Percentiles rank a stretch among this genome's conserved stretches.
phyloP scores from a whole-genome alignment of 2,113 vertebrate species.

The Hippotragus niger region DNA sequence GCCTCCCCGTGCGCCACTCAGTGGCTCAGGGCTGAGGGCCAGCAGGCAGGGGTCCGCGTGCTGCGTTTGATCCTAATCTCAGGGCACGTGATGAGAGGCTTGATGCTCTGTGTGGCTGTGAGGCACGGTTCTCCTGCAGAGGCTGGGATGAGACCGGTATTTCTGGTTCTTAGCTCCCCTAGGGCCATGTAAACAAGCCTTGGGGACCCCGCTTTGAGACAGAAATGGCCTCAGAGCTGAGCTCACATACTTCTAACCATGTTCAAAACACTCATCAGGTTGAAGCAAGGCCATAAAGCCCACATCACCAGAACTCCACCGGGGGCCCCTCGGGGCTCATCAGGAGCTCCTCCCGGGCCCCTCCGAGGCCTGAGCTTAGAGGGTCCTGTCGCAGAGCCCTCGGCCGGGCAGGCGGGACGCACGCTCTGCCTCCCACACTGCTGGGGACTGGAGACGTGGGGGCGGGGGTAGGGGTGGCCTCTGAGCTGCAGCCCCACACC shows the following conservation, averaged over 20 bases:
- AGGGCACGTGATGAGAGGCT: accelerated
- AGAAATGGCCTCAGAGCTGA: background rate
- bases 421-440: background rate
- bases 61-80: background rate
- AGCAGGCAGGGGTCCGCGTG: accelerated
- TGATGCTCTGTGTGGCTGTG: background rate
- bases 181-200: background rate
- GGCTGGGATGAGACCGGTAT: background rate
- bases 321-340: background rate
- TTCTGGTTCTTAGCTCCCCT: background rate
- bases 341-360: background rate
- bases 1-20: accelerated
- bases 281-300: background rate
- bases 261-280: accelerated
- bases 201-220: accelerated
- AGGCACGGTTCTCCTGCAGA: background rate
- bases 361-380: background rate
- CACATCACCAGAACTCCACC: background rate
- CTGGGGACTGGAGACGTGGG: background rate
- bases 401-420: accelerated
- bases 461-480: accelerated
- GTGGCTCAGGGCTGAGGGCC: background rate
- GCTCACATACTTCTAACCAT: accelerated
- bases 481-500: background rate
- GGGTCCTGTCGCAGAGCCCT: background rate